These are phyloP conservation scores for Melanerpes aurifrons DNA, from an alignment of 2,113 vertebrate genomes.

Conservation along the genomic window DNA sequence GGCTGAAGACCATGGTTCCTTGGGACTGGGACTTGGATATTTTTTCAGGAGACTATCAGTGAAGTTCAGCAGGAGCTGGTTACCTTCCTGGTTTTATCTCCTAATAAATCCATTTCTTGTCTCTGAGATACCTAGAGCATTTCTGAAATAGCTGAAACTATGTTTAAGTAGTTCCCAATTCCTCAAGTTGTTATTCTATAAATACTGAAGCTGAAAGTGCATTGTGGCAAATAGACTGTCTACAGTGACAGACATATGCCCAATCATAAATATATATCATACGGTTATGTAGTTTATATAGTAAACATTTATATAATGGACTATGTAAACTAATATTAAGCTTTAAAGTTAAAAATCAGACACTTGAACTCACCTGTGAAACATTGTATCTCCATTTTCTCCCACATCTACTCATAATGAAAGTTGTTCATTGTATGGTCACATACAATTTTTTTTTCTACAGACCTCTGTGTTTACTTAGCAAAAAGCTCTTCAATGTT, in stretches of 20 bases:
- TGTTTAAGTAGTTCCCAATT: not conserved
- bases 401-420: not conserved
- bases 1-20: not conserved
- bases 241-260: not conserved
- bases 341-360: not conserved
- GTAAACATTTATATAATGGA: not conserved
- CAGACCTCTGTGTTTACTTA: not conserved
- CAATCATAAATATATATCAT: not conserved
- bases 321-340: not conserved
- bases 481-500: not conserved
- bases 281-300: no score
- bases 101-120: not conserved
- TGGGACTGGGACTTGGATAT: not conserved
- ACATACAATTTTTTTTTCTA: not conserved
- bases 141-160: not conserved
- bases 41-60: not conserved
- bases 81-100: not conserved
- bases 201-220: not conserved
- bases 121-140: not conserved
- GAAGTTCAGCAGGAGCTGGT: not conserved
- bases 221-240: not conserved
- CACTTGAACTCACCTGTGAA: not conserved
- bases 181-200: not conserved
- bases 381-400: not conserved
- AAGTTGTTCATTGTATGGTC: not conserved